phyloP scores from a whole-genome alignment of 92 coral and sea anemone genomes.

The Heliopora coerulea region DNA sequence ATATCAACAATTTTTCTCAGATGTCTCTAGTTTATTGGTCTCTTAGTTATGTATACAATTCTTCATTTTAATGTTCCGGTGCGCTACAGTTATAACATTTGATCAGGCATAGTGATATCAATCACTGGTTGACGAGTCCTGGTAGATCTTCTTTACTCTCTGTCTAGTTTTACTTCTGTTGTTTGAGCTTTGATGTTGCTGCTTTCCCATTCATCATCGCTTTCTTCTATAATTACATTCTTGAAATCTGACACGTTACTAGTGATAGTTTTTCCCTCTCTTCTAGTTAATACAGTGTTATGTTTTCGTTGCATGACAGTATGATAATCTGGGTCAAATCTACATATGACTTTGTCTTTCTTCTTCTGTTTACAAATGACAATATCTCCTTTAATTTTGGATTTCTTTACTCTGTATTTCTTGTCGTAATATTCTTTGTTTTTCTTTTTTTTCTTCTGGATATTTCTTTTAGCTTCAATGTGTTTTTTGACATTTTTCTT shows the following conservation, averaged over 20 bases:
- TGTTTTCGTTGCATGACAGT: constrained; percentile 35
- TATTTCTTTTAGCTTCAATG: constrained; percentile 23
- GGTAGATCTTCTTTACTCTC: not conserved
- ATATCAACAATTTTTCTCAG: too few relatives aligned
- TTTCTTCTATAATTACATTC: constrained; percentile 2
- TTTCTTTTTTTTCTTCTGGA: constrained; percentile 23
- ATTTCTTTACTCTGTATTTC: constrained; percentile 35
- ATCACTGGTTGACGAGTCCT: not conserved
- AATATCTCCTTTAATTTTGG: constrained; percentile 40
- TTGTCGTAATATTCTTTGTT: constrained; percentile 39
- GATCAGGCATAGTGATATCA: not conserved
- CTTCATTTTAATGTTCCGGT: too few relatives aligned
- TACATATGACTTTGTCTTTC: constrained; percentile 44
- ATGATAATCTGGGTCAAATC: constrained; percentile 39
- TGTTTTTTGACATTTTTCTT: constrained; percentile 43
- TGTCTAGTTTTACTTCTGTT: not conserved
- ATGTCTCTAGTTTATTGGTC: too few relatives aligned
- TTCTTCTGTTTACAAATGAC: constrained; percentile 42
- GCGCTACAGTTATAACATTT: too few relatives aligned
- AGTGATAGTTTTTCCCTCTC: constrained; percentile 26
- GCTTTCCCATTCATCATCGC: constrained; percentile 10
- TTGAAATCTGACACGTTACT: constrained; percentile 24
- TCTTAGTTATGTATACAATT: too few relatives aligned
- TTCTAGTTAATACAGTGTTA: constrained; percentile 32
- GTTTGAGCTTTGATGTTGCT: not conserved